These are phyloP conservation scores for Grantiella picta DNA, from an alignment of 2,113 vertebrate genomes.

Conservation along the genomic window DNA sequence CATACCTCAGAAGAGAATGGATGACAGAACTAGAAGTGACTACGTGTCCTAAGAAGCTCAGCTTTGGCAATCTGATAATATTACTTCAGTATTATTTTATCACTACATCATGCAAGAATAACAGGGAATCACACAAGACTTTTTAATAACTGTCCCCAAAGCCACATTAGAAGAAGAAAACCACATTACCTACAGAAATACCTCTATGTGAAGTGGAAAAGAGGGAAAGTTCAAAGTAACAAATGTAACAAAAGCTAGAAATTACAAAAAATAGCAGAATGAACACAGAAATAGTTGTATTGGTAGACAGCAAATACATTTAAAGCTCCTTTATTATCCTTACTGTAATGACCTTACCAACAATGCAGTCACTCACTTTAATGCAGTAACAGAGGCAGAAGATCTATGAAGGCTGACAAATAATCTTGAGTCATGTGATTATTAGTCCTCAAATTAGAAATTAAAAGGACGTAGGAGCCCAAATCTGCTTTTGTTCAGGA, in stretches of 20 bases:
- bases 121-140: neutral
- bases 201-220: neutral
- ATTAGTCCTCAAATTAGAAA: neutral
- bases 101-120: neutral
- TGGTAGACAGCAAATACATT: neutral
- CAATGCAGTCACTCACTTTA: neutral
- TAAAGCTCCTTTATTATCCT: neutral
- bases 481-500: neutral
- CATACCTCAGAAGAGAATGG: neutral
- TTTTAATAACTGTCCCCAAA: neutral
- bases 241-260: neutral
- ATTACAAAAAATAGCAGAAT: neutral
- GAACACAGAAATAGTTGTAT: neutral
- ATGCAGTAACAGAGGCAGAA: neutral
- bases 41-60: neutral
- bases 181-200: neutral
- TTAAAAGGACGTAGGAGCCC: neutral
- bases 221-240: neutral
- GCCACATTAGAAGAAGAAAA: neutral
- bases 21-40: neutral
- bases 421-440: neutral
- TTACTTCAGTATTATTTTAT: neutral
- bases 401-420: neutral
- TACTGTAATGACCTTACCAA: neutral
- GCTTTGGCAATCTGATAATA: neutral